Evolutionary conservation across 2,888 invertebrate genomes (phyloP), one percentile per base, ranked within the genome.

Genomic region (Achlya flavicornis): DNA sequence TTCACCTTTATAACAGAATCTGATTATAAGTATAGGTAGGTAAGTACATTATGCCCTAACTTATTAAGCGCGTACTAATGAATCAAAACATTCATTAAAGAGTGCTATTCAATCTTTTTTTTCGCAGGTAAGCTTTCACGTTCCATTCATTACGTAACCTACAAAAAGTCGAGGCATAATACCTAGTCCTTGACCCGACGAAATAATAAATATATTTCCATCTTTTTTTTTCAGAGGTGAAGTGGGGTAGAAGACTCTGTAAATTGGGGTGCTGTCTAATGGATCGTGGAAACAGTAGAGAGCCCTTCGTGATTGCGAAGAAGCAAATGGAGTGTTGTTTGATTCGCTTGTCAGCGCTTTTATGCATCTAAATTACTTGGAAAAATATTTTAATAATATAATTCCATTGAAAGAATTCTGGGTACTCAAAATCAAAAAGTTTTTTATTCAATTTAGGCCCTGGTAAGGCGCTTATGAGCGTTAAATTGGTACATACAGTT

Each of bases 251-350:
- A 53, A 72, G 76, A 80, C 77, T 80, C 76, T 72, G 75, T 77
- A 83, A 87, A 87, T 85, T 85, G 84, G 85, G 83, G 81, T 77
- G 75, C 80, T 80, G 83, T 80, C 80, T 86, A 87, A 87, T 86
- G 87, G 85, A 78, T 81, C 82, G 84, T 81, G 79, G 84, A 75
- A 80, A 71, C 78, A 74, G 74, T 69, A 62, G 77, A 78, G 79
- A 70, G 71, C 73, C 73, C 67, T 69, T 63, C 70, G 72, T 74
- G 75, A 78, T 78, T 76, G 72, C 72, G 69, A 70, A 68, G 61
- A 62, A 68, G 70, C 66, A 71, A 73, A 74, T 75, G 72, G 72
- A 71, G 72, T 79, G 79, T 75, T 84, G 77, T 81, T 79, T 80
- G 76, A 83, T 81, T 79, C 72, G 75, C 77, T 75, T 78, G 83